A percentile compares a stretch with the other conserved stretches of the same genome.
Evolutionary conservation across 2,888 invertebrate genomes (phyloP).

Genomic region (Neelides folsomi): DNA sequence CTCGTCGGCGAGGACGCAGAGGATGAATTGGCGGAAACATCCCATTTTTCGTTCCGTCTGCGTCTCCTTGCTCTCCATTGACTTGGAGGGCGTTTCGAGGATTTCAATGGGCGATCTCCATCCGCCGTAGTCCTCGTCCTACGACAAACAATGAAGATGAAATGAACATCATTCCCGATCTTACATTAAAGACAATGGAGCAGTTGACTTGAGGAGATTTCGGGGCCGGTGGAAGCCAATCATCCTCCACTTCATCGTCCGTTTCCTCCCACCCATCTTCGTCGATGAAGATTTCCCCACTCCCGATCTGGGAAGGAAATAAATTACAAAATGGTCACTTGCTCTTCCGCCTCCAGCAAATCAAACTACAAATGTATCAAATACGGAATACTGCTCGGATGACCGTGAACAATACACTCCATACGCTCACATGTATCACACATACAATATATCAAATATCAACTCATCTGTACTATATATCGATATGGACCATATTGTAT

Average conservation of each 20-base stretch:
- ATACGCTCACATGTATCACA: no score
- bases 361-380: no score
- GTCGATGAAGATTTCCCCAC: conserved; percentile 62
- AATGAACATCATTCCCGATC: not conserved
- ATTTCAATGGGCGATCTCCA: conserved; percentile 8
- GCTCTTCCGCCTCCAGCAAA: no score
- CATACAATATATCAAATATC: no score
- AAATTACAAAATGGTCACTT: not conserved
- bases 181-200: conserved; percentile 27
- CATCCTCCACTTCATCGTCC: conserved; percentile 44
- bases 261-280: conserved; percentile 69
- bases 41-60: conserved; percentile 65
- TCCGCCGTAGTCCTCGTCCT: conserved; percentile 18
- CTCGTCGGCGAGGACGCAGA: conserved; percentile 48
- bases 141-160: not conserved
- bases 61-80: conserved; percentile 59
- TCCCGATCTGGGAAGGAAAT: conserved; percentile 49
- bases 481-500: no score
- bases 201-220: conserved; percentile 24
- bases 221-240: conserved; percentile 36
- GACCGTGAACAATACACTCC: no score
- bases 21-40: conserved; percentile 63
- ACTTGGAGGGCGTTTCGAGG: conserved; percentile 14
- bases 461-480: no score
- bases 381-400: no score